Evolutionary conservation across 2,888 invertebrate genomes (phyloP).

Genomic region (Leucoptera coffeella): DNA sequence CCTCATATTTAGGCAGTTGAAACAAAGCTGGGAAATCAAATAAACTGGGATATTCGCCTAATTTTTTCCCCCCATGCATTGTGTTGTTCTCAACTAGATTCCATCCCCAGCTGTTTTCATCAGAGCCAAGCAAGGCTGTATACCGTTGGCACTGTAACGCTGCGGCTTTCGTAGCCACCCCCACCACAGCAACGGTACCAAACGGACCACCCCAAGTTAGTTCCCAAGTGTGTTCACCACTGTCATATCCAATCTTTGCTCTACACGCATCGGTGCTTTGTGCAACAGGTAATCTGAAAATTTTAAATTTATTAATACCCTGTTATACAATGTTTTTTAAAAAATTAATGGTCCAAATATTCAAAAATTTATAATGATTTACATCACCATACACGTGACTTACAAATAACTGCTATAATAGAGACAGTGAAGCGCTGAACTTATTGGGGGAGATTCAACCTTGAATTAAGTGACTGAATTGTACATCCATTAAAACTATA

Average conservation of each 20-base stretch:
- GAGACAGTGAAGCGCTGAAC: too few species aligned
- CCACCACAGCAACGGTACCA: constrained; percentile 96
- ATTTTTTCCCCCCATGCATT: constrained; percentile 91
- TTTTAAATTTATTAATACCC: constrained; percentile 4
- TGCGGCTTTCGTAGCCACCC: constrained; percentile 91
- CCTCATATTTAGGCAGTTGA: constrained; percentile 97
- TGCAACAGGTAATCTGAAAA: constrained; percentile 88
- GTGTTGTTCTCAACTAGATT: constrained; percentile 97
- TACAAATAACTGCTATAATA: too few species aligned
- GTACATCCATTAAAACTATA: neutral
- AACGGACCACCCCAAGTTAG: constrained; percentile 98
- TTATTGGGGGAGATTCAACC: too few species aligned
- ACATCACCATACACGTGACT: too few species aligned
- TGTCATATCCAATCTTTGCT: constrained; percentile 84
- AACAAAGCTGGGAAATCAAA: too few species aligned
- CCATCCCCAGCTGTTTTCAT: constrained; percentile 99
- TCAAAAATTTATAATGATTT: neutral
- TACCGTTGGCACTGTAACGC: constrained; percentile 92
- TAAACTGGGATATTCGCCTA: constrained; percentile 89
- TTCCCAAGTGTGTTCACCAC: constrained; percentile 96
- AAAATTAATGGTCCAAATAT: neutral
- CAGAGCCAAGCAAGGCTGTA: constrained; percentile 88
- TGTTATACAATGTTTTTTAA: neutral
- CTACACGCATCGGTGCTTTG: constrained; percentile 95
- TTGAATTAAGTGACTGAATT: too few species aligned